Percentiles rank a stretch among this genome's conserved stretches.
phyloP scores from a whole-genome alignment of 2,113 vertebrate species.

The Setophaga coronata region DNA sequence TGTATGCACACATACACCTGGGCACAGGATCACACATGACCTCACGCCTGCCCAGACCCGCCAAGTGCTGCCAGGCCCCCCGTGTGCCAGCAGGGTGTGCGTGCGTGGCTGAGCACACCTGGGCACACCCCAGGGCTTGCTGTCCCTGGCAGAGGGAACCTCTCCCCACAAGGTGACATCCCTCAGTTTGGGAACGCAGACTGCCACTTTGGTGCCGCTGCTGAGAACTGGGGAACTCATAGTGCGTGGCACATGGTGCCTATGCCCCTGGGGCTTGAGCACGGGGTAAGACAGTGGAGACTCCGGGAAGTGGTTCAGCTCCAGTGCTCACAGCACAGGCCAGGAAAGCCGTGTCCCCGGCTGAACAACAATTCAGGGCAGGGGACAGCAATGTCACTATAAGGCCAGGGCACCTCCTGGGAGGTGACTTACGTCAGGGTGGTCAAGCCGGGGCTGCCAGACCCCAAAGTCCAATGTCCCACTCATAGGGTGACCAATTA shows the following conservation, averaged over 20 bases:
- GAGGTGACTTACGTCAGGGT: background rate
- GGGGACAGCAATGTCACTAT: background rate
- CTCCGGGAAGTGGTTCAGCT: background rate
- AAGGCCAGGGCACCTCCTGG: background rate
- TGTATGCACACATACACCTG: background rate
- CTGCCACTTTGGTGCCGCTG: accelerated
- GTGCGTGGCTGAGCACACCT: background rate
- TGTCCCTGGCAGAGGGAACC: background rate
- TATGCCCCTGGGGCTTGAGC: accelerated
- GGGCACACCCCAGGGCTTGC: background rate
- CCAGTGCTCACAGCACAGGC: background rate
- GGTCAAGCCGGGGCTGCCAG: background rate
- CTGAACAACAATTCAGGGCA: background rate
- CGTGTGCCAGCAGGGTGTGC: too few species aligned
- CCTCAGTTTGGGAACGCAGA: background rate
- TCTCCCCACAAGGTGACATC: accelerated
- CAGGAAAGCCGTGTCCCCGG: accelerated
- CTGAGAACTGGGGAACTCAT: background rate
- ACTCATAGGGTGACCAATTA: background rate
- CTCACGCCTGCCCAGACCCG: accelerated
- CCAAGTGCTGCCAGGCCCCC: background rate
- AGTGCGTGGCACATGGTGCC: accelerated
- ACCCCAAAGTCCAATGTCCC: background rate
- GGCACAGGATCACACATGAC: too few species aligned
- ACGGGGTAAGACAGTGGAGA: accelerated